These are phyloP conservation scores for Pantherophis vulpinus DNA, from an alignment of 2,797 vertebrate species.

Conservation along the genomic window DNA sequence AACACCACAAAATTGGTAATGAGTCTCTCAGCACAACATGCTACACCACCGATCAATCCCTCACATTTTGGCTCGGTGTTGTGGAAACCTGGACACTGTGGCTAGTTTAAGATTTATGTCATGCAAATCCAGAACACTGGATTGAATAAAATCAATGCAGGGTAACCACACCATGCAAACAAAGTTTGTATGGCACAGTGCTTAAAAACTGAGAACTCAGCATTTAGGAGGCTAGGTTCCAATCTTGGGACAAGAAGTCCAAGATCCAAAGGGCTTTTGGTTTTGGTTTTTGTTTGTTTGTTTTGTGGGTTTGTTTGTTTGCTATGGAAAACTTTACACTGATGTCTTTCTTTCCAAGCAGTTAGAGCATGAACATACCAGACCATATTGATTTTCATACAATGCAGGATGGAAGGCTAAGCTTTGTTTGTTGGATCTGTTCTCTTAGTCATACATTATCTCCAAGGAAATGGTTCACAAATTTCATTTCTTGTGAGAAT, in stretches of 20 bases:
- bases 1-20: background rate
- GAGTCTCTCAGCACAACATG: background rate
- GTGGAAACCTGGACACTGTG: background rate
- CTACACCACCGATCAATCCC: background rate
- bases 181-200: background rate
- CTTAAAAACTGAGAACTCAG: background rate
- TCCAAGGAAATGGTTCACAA: background rate
- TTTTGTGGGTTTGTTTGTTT: background rate
- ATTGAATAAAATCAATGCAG: background rate
- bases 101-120: background rate
- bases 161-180: background rate
- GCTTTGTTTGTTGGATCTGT: background rate
- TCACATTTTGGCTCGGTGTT: background rate
- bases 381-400: background rate
- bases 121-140: background rate
- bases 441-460: background rate
- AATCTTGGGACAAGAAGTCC: background rate
- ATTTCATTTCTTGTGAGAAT: background rate
- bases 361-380: background rate
- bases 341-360: background rate
- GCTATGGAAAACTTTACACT: background rate
- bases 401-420: background rate
- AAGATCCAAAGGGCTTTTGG: background rate
- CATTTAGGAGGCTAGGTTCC: background rate
- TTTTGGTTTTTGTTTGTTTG: too few relatives aligned